Percentiles rank a stretch among this genome's conserved stretches.
phyloP scores from a whole-genome alignment of 1,140 invertebrate genomes.

The Bilobella aurantiaca region DNA sequence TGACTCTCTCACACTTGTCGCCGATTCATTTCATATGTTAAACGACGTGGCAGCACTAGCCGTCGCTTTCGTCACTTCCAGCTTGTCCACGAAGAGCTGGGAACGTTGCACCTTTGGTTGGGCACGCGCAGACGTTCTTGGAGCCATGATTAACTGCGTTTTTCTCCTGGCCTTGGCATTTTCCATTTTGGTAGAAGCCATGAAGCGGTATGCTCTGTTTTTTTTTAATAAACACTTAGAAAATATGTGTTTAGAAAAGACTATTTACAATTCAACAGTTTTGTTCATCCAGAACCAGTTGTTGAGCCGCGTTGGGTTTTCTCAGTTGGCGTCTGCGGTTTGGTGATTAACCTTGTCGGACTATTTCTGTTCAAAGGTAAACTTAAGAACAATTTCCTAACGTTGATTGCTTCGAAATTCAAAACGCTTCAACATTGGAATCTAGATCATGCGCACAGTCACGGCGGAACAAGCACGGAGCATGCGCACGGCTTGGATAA shows the following conservation, averaged over 20 bases:
- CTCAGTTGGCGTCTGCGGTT: slow-evolving; percentile 62
- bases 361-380: slow-evolving; percentile 71
- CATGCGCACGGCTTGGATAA: too few relatives aligned
- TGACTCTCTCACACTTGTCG: slow-evolving; percentile 82
- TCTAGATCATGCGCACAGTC: slow-evolving; percentile 1
- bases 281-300: slow-evolving; percentile 62
- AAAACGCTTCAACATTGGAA: too few relatives aligned
- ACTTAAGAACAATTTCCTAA: too few relatives aligned
- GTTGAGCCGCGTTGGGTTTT: slow-evolving; percentile 65
- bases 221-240: too few relatives aligned
- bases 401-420: too few relatives aligned
- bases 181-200: slow-evolving; percentile 77
- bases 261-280: too few relatives aligned
- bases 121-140: slow-evolving; percentile 80
- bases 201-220: slow-evolving; percentile 37
- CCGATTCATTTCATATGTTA: slow-evolving; percentile 87
- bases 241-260: too few relatives aligned
- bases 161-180: slow-evolving; percentile 84
- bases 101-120: slow-evolving; percentile 85
- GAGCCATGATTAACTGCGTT: slow-evolving; percentile 77
- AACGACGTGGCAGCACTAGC: slow-evolving; percentile 82
- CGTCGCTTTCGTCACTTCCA: slow-evolving; percentile 80
- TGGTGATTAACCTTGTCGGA: slow-evolving; percentile 72
- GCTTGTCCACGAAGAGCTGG: slow-evolving; percentile 91
- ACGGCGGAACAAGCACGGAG: too few relatives aligned